Base-by-base conservation (phyloP, 2,113 vertebrate genomes). In the Ranitomeya imitator region DNA sequence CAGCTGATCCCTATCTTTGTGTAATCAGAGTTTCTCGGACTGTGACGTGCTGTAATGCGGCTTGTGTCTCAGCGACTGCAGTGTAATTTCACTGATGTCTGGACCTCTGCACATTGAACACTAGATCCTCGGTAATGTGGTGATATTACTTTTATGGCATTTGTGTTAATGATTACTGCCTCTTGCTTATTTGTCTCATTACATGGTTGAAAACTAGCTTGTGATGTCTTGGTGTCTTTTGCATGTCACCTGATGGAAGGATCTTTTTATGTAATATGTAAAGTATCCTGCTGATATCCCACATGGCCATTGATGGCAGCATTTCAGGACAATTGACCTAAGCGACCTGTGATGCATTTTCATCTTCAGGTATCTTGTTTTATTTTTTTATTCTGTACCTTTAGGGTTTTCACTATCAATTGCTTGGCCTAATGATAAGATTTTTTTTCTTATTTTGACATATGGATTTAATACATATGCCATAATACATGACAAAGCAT, bases 11-110 rank as follows among this genome's bases (percentile, higher is more conserved):
- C 55, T 80, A 79, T 79, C 78, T 26, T 23, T 37, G 57, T 59
- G 79, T 80, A 80, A 80, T 80, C 57, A 18, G 55, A 80, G 54
- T 80, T 10, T 59, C 16, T 60, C 55, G 14, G 79, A 15, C 23
- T 31, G 55, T 80, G 79, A 18, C 6, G 18, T 37, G 55, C 16
- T 80, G 23, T 80, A 60, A 16, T 37, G 23, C 57, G 26, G 9
- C 23, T 80, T 2, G 11, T 59, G 78, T 26, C 79, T 16, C 7
- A 80, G 13, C 2, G 9, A 60, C 14, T 60, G 21, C 55, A 80
- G 6, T 31, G n/a, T 80, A 18, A 60, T 60, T 79, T 13, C 54
- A 59, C 54, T 80, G n/a, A 80, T 57, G 54, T 31, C 78, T 59
- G 23, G 16, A 26, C 78, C 78, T 26, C 54, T 16, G n/a, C 13